Evolutionary conservation across 2,113 vertebrate genomes (phyloP).

Genomic region (Ochotona princeps): DNA sequence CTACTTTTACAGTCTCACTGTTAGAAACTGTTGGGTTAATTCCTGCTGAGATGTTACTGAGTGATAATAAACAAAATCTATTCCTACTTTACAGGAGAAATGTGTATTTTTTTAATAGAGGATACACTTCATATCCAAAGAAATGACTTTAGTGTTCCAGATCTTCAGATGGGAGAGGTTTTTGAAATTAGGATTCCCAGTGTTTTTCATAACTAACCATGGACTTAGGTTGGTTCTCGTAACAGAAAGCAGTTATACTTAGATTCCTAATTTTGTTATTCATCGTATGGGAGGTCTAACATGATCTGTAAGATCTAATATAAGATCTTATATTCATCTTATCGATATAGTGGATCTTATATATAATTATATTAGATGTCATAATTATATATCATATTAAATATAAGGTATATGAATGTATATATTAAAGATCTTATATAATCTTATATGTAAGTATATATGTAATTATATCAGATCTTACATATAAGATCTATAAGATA

Average conservation of each 20-base stretch:
- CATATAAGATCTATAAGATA: no score
- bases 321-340: no score
- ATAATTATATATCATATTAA: no score
- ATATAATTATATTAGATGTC: no score
- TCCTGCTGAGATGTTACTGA: not conserved
- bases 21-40: not conserved
- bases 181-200: not conserved
- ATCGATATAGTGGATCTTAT: no score
- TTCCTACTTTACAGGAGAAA: not conserved
- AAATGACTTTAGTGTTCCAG: not conserved
- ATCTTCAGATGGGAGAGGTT: not conserved
- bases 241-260: not conserved
- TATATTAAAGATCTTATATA: no score
- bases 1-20: no score
- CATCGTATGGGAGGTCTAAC: not conserved
- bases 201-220: not conserved
- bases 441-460: no score
- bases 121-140: not conserved
- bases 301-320: not conserved
- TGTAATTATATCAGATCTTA: no score
- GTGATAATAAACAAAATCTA: not conserved
- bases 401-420: no score
- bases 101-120: not conserved
- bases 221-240: not conserved
- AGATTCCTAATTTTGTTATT: not conserved